phyloP scores from a whole-genome alignment of 2,888 invertebrate species.

The Drosophila birchii region DNA sequence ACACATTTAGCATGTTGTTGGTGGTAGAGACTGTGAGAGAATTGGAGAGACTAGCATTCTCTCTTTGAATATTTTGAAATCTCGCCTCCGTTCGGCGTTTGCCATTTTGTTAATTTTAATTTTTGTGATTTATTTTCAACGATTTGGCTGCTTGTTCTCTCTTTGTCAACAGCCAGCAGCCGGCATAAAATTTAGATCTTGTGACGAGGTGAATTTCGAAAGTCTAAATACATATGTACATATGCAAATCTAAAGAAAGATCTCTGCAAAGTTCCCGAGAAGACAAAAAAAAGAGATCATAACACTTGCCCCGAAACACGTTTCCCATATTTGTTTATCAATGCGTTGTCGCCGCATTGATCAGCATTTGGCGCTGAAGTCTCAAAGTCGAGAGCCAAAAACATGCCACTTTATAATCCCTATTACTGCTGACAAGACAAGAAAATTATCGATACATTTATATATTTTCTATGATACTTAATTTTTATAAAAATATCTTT shows the following conservation, averaged over 20 bases:
- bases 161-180: slow-evolving; percentile 35
- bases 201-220: slow-evolving; percentile 30
- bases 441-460: neutral
- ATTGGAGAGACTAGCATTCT: slow-evolving; percentile 10
- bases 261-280: slow-evolving; percentile 24
- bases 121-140: slow-evolving; percentile 52
- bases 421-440: neutral
- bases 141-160: slow-evolving; percentile 33
- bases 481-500: neutral
- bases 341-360: slow-evolving; percentile 30
- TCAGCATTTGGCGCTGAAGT: slow-evolving; percentile 16
- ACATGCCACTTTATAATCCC: slow-evolving; percentile 1
- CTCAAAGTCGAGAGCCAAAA: slow-evolving; percentile 26
- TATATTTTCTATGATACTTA: neutral
- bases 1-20: slow-evolving; percentile 34
- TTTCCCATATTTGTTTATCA: slow-evolving; percentile 49
- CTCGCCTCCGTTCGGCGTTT: slow-evolving; percentile 26
- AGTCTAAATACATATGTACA: slow-evolving; percentile 2
- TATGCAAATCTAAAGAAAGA: slow-evolving; percentile 31
- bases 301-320: slow-evolving; percentile 33
- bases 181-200: slow-evolving; percentile 35
- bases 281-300: neutral
- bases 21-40: neutral
- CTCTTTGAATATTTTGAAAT: slow-evolving; percentile 41
- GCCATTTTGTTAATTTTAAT: slow-evolving; percentile 48